phyloP scores from a whole-genome alignment of 2,888 invertebrate genomes.

The Pheosia tremula region DNA sequence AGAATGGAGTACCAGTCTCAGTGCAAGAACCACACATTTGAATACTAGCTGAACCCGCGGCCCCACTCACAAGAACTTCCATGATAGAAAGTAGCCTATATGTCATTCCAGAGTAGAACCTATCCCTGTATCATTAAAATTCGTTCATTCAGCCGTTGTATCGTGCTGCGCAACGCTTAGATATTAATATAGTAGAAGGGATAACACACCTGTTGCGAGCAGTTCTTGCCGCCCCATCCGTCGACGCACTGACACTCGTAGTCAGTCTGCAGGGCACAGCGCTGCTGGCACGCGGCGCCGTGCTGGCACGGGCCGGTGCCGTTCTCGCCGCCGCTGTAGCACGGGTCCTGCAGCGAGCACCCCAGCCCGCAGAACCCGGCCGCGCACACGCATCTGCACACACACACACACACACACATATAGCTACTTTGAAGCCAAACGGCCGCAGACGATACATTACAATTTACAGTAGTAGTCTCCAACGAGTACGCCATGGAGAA shows the following conservation, averaged over 20 bases:
- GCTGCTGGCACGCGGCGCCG: conserved; percentile 88
- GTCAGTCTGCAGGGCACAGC: conserved; percentile 85
- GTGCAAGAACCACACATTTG: too few species aligned
- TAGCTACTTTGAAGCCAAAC: background rate
- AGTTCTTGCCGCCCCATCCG: conserved; percentile 90
- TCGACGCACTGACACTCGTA: conserved; percentile 88
- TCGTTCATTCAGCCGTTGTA: too few species aligned
- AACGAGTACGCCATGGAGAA: too few species aligned
- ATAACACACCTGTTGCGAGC: conserved; percentile 86
- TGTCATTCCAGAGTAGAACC: too few species aligned
- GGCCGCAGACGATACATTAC: background rate
- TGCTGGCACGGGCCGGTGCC: conserved; percentile 86
- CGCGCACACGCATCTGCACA: conserved; percentile 82
- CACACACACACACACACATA: background rate
- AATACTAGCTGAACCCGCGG: too few species aligned
- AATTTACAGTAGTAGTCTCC: too few species aligned
- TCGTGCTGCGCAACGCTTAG: too few species aligned
- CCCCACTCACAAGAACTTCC: too few species aligned
- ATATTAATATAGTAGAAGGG: too few species aligned
- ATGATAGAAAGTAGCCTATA: too few species aligned
- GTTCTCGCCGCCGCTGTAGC: conserved; percentile 67
- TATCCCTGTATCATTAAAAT: too few species aligned
- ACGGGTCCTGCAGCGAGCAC: conserved; percentile 91
- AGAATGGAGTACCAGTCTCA: too few species aligned
- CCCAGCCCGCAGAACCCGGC: conserved; percentile 88